A percentile compares a stretch with the other conserved stretches of the same genome.
phyloP scores from a whole-genome alignment of 2,113 vertebrate species.

The Bubo bubo region DNA sequence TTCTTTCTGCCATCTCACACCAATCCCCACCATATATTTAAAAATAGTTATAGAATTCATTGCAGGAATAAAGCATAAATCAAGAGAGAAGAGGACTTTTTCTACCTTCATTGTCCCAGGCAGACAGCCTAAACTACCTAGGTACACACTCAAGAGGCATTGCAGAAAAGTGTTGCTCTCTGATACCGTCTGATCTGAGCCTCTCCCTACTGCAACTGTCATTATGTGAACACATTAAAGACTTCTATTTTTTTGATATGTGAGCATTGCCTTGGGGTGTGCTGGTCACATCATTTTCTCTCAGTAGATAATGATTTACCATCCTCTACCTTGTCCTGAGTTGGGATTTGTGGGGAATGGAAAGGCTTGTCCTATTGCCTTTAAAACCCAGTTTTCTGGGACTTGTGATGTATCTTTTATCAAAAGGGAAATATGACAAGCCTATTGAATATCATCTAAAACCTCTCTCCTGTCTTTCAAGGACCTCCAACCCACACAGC shows the following conservation, averaged over 20 bases:
- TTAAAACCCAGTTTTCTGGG: neutral
- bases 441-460: neutral
- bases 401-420: neutral
- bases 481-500: neutral
- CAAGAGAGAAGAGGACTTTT: neutral
- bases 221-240: constrained; percentile 6
- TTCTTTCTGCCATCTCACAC: neutral
- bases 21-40: neutral
- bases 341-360: neutral
- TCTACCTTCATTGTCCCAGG: neutral
- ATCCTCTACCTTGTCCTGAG: neutral
- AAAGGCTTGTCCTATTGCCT: neutral
- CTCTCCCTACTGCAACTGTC: neutral
- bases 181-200: neutral
- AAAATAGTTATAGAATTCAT: neutral
- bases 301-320: constrained; percentile 8
- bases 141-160: neutral
- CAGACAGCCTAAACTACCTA: neutral
- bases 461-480: neutral
- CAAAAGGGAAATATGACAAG: neutral
- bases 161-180: neutral
- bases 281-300: neutral
- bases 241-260: neutral
- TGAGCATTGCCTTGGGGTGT: constrained; percentile 5
- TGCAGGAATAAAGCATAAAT: neutral